phyloP scores from a whole-genome alignment of 2,888 invertebrate species.

The Thereva unica region DNA sequence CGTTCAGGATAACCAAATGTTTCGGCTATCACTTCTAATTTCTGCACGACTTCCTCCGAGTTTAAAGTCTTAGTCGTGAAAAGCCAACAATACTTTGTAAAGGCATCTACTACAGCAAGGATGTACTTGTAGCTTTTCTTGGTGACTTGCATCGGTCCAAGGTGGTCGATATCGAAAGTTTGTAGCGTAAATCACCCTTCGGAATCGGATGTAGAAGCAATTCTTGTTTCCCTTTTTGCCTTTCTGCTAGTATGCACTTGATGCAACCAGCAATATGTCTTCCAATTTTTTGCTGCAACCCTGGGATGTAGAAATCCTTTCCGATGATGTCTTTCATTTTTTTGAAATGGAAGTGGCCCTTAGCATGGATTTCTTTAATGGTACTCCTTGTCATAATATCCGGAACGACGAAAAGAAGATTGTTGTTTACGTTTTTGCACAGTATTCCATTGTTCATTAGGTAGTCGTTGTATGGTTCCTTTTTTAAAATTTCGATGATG shows the following conservation, averaged over 20 bases:
- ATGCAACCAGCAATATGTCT: conserved; percentile 20
- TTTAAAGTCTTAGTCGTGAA: conserved; percentile 39
- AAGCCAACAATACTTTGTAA: conserved; percentile 47
- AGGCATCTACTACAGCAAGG: conserved; percentile 49
- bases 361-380: conserved; percentile 13
- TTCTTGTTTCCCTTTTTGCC: conserved; percentile 49
- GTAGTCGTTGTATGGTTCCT: conserved; percentile 11
- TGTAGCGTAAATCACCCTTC: conserved; percentile 48
- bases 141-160: conserved; percentile 48
- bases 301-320: conserved; percentile 9
- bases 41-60: conserved; percentile 39
- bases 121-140: conserved; percentile 48
- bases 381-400: conserved; percentile 5
- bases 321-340: conserved; percentile 20
- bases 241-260: conserved; percentile 37
- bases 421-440: conserved; percentile 13
- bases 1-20: conserved; percentile 38
- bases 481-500: not conserved
- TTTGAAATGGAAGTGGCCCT: conserved; percentile 14
- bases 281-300: conserved; percentile 6
- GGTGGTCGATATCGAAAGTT: conserved; percentile 50
- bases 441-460: conserved; percentile 2
- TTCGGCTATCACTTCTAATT: conserved; percentile 36
- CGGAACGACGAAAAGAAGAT: conserved; percentile 36
- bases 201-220: conserved; percentile 48